Base-by-base conservation (phyloP, 2,113 vertebrate genomes). In the Bostrychus sinensis region DNA sequence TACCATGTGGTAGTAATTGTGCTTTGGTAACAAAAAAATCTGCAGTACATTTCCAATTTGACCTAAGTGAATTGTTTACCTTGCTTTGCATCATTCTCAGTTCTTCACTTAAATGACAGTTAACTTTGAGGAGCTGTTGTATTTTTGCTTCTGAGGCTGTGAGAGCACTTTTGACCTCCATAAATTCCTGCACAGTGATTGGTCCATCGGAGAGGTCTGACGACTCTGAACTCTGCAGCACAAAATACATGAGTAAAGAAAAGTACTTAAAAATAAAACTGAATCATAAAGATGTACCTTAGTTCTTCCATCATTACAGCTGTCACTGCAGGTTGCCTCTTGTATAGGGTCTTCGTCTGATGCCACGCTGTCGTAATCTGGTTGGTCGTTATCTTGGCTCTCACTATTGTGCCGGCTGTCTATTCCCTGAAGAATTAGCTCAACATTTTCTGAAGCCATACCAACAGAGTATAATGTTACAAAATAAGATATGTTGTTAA, bases 81-180 rank as follows among this genome's bases (percentile, higher is more conserved):
- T 99, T 98, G 93, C 94, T 93, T 89, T 98, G 97, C 97, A 98
- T 97, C 86, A 93, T 72, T 66, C 95, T 94, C 86, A 99, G 93
- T 88, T 99, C 96, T 63, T 98, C 96, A 56, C 94, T 96, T 68
- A 99, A 88, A 91, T 96, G 95, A 91, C 95, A 94, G 92, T 98
- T 99, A 90, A 98, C 95, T 86, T 98, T 98, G 75, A 98, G 95
- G 63, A 99, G 89, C 91, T 99, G 97, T 62, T 98, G 96, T 82
- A 98, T 98, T 93, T 97, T 98, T 62, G 94, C 94, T 86, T 99
- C 97, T 5, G 97, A 99, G 70, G 95, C 95, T 59, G 92, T 95
- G 81, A 99, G 88, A 0, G 97, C 96, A 7, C 89, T 96, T 93
- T 97, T 98, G 75, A 98, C 95, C 81, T 98, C 96, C 93, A 98